Percentiles rank a stretch among this genome's conserved stretches.
Conservation (phyloP, 2,888 invertebrate species). For the Leistus spinibarbis region DNA sequence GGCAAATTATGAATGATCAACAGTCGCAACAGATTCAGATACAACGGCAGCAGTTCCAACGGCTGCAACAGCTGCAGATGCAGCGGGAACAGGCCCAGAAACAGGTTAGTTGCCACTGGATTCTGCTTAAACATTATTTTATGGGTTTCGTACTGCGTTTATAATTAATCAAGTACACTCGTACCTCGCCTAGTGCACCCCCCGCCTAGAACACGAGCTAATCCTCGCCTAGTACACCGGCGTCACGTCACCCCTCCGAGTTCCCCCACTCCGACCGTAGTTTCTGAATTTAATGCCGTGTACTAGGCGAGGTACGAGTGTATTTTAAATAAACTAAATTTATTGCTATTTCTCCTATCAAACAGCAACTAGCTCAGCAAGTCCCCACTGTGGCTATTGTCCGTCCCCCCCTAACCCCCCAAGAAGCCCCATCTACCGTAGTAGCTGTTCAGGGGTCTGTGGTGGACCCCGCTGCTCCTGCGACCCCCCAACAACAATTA, state of each 20-base stretch:
- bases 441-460: slow-evolving; percentile 44
- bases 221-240: no score
- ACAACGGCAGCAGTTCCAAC: slow-evolving; percentile 68
- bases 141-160: no score
- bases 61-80: slow-evolving; percentile 64
- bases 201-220: no score
- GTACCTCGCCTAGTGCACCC: no score
- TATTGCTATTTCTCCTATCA: no score
- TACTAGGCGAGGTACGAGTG: no score
- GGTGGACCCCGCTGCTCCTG: slow-evolving; percentile 35
- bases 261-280: no score
- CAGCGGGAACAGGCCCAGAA: slow-evolving; percentile 62
- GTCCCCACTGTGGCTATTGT: slow-evolving; percentile 38
- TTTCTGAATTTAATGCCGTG: no score
- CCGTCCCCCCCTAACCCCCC: slow-evolving; percentile 41
- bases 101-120: slow-evolving; percentile 3
- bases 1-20: slow-evolving; percentile 49
- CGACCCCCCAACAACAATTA: slow-evolving; percentile 59
- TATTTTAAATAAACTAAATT: no score
- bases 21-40: slow-evolving; percentile 68
- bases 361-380: slow-evolving; percentile 36
- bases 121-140: no score
- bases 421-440: slow-evolving; percentile 45
- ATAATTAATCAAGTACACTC: no score
- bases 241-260: no score